Evolutionary conservation across 2,888 invertebrate species (phyloP).

Genomic region (Scaptomyza caliginosa): DNA sequence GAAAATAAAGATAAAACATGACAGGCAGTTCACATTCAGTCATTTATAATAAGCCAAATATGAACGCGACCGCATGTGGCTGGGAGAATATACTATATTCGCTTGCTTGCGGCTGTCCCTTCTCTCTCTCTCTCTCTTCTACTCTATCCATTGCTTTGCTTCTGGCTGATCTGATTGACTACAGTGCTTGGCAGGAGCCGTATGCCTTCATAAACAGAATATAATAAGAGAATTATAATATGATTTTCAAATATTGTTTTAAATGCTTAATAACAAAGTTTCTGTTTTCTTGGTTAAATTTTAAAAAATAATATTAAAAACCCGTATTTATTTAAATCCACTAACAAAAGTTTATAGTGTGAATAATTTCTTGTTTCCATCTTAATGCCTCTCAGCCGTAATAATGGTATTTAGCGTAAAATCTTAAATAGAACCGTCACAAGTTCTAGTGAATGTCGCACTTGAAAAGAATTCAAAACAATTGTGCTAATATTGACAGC

Average conservation of each 20-base stretch:
- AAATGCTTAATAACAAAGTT: no score
- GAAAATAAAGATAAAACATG: constrained; percentile 79
- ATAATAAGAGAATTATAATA: no score
- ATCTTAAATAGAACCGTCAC: constrained; percentile 31
- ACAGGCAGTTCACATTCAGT: constrained; percentile 78
- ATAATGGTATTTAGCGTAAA: constrained; percentile 21
- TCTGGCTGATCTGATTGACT: constrained; percentile 13
- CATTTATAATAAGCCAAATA: constrained; percentile 76
- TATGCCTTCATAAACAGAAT: no score
- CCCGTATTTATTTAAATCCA: no score
- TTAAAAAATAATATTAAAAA: no score
- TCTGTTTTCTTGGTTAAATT: no score
- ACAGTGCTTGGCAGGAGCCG: constrained; percentile 47
- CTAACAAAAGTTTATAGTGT: not conserved
- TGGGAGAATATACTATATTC: constrained; percentile 9
- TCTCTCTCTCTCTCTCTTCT: not conserved
- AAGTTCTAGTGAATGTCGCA: constrained; percentile 12
- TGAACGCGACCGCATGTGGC: constrained; percentile 67
- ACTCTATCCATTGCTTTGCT: not conserved
- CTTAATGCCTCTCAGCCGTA: not conserved
- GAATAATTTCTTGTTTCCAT: not conserved
- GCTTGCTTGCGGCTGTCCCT: not conserved
- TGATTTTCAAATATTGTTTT: no score
- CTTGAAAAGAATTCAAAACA: constrained; percentile 13
- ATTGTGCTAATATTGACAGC: constrained; percentile 55